Base-by-base conservation (phyloP, 2,888 invertebrate genomes). In the Acrobasis repandana region DNA sequence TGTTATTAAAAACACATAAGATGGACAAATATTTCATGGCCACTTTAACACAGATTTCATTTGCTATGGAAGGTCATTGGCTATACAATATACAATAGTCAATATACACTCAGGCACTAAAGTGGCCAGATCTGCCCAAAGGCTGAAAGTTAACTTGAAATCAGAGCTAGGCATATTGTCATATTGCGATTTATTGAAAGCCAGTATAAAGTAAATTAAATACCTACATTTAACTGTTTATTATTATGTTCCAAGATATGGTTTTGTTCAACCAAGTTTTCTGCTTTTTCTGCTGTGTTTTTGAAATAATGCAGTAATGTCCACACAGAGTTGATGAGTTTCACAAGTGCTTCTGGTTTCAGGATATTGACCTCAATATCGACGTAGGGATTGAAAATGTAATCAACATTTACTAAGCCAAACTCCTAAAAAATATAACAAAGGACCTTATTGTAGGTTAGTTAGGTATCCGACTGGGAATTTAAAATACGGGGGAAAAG, bases 271-370 rank as follows among this genome's bases (percentile, higher is more conserved):
- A 75, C 65, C 61, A 90, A 73, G 62, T 67, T 69, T 33, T 86
- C 80, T 43, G 72, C 69, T 65, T 89, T 90, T 63, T 84, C 80
- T 16, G 76, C 72, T 46, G 76, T 58, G 67, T 79, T 84, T 74
- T 92, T 92, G 65, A 83, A 77, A 50, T 77, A 73, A 64, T 90
- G 85, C 49, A 91, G 69, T 11, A 92, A 68, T 11, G 80, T 82
- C 88, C 88, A 92, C 4, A 82, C 71, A 15, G 85, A 74, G 68
- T 92, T 92, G 18, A 90, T 79, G n/a, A 92, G 75, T 60, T 79
- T 86, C 15, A 90, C 85, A 3, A 90, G 68, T 60, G 87, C 82
- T 58, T 85, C 83, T 6, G 81, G 70, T 15, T 65, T 67, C 60
- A 92, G 65, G 6, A 72, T 77, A 43, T 79, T 69, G 56, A 78